Percentiles rank a stretch among this genome's conserved stretches.
phyloP scores from a whole-genome alignment of 2,888 invertebrate species.

The Silvanus unidentatus region DNA sequence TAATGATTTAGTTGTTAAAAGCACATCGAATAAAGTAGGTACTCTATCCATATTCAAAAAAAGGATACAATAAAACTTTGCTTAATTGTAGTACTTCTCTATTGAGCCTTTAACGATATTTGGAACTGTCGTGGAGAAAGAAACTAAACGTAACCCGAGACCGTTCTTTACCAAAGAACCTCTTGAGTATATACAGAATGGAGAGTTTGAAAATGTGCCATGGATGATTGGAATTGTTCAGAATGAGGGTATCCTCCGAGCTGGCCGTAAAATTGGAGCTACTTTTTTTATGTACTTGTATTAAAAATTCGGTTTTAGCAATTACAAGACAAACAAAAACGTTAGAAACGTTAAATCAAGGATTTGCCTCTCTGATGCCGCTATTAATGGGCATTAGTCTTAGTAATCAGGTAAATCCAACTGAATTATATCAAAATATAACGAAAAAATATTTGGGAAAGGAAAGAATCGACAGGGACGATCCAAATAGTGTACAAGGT shows the following conservation, averaged over 20 bases:
- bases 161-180: slow-evolving; percentile 49
- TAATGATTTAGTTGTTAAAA: slow-evolving; percentile 39
- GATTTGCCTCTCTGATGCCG: slow-evolving; percentile 29
- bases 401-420: slow-evolving; percentile 21
- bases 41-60: neutral
- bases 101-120: slow-evolving; percentile 49
- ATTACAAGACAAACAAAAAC: slow-evolving; percentile 25
- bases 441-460: slow-evolving; percentile 29
- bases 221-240: slow-evolving; percentile 48
- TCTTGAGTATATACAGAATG: slow-evolving; percentile 37
- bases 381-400: slow-evolving; percentile 24
- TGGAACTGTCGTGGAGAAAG: slow-evolving; percentile 46
- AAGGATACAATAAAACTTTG: neutral
- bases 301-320: slow-evolving; percentile 21
- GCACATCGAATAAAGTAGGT: slow-evolving; percentile 46
- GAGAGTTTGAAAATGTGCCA: slow-evolving; percentile 46
- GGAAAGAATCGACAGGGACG: slow-evolving; percentile 20
- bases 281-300: slow-evolving; percentile 5
- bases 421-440: slow-evolving; percentile 25
- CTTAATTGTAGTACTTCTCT: slow-evolving; percentile 41
- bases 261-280: slow-evolving; percentile 35
- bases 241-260: slow-evolving; percentile 50
- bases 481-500: slow-evolving; percentile 28
- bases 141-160: slow-evolving; percentile 33
- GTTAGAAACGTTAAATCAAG: slow-evolving; percentile 24